phyloP scores from a whole-genome alignment of 2,888 invertebrate species.

The Dione juno region DNA sequence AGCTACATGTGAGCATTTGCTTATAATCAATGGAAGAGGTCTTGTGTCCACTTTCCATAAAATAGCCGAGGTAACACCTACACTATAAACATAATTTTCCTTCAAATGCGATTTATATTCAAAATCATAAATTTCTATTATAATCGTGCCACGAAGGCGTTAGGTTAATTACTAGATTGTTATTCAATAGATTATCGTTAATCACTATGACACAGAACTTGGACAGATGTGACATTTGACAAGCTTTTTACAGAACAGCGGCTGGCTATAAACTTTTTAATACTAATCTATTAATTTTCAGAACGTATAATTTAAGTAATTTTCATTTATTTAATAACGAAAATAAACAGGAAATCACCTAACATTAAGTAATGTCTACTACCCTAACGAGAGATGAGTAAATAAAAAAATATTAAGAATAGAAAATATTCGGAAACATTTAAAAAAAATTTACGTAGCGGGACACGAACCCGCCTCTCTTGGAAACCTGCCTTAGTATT shows the following conservation, averaged over 20 bases:
- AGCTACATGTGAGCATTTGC: neutral
- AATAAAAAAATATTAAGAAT: no score
- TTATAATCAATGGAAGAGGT: neutral
- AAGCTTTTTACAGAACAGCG: neutral
- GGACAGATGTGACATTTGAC: constrained; percentile 11
- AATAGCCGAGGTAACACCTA: neutral
- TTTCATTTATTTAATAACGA: no score
- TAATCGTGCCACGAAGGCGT: neutral
- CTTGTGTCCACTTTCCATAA: neutral
- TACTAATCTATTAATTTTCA: neutral
- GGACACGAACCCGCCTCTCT: no score
- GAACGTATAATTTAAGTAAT: no score
- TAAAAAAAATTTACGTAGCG: no score
- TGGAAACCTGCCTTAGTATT: no score
- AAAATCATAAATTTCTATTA: neutral
- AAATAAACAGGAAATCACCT: no score
- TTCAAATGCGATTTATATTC: neutral
- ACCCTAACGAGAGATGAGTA: no score
- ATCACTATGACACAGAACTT: neutral
- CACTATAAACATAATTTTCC: neutral
- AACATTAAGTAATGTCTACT: no score
- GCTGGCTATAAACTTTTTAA: neutral
- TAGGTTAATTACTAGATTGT: neutral
- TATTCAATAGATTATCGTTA: neutral
- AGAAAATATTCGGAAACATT: no score